Evolutionary conservation across 2,113 vertebrate species (phyloP), one percentile per base, ranked within the genome.

Genomic region (Corythornis madagascariensis): DNA sequence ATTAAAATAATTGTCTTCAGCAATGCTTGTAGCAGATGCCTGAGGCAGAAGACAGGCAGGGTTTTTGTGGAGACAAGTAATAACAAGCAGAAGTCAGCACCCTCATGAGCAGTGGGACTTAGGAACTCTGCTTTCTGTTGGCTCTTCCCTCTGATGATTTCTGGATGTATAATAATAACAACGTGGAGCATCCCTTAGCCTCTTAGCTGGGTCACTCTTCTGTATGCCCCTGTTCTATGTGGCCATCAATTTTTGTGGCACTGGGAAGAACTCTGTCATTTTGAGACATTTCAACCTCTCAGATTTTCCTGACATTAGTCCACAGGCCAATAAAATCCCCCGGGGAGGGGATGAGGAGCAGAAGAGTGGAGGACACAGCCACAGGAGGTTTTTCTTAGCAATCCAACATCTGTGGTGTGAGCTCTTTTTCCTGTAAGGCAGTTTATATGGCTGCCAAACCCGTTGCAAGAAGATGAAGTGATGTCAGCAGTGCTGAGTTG

Each of bases 361-460:
- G 57, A 74, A 22, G 6, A 84, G 69, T 55, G 82, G 60, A 66
- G 43, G 16, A 80, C 13, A 66, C 67, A 40, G 4, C 7, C 67
- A 15, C 64, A 8, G 66, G 60, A 74, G 8, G 11, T 88, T 85
- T 76, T 76, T 20, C 72, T 70, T 71, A 42, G 60, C 64, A 91
- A 83, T 77, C 79, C 43, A 43, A 0, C n/a, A 52, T 63, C 82
- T 89, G 6, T 67, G 72, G 33, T 55, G 35, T 71, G 79, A 95
- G 64, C 60, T 91, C 67, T 90, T 92, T 85, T 77, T 86, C 75
- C 75, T 93, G 52, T 85, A 89, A 92, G 55, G 38, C 53, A 35
- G 86, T 89, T 84, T 79, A 88, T 56, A 73, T 50, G 88, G 84
- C 74, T 94, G 89, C 90, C 89, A 93, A 89, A 89, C 71, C 83